Percentiles rank a stretch among this genome's conserved stretches.
Evolutionary conservation across 2,797 vertebrate species (phyloP).

Genomic region (Salarias fasciatus): DNA sequence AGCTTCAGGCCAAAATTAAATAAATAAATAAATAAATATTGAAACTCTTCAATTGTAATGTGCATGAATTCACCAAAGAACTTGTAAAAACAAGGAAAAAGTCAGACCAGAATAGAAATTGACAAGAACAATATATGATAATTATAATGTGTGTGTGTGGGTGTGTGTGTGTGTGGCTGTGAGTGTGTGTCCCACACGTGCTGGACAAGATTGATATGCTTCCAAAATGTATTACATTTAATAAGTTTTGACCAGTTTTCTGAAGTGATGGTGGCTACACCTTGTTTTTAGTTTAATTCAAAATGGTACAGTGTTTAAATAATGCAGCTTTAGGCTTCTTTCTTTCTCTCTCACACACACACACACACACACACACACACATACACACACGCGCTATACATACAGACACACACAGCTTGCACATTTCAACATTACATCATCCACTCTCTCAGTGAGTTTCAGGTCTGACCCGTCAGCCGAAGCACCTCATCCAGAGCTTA

Average conservation of each 20-base stretch:
- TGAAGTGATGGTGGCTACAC: no score
- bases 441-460: conserved; percentile 35
- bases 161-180: no score
- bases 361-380: no score
- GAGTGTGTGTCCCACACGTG: conserved; percentile 31
- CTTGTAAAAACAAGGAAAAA: conserved; percentile 47
- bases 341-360: no score
- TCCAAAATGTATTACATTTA: conserved; percentile 61
- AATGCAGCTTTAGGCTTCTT: no score
- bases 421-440: conserved; percentile 61
- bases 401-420: conserved; percentile 31
- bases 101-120: conserved; percentile 54
- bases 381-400: not conserved
- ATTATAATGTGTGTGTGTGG: conserved; percentile 17
- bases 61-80: conserved; percentile 27
- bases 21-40: conserved; percentile 34
- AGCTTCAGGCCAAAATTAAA: conserved; percentile 29
- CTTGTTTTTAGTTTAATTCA: no score
- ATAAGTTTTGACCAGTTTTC: conserved; percentile 39
- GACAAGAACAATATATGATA: not conserved
- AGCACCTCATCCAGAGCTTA: conserved; percentile 61
- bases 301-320: no score
- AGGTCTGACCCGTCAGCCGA: no score
- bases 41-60: conserved; percentile 29
- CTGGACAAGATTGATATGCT: conserved; percentile 39